Evolutionary conservation across 1,140 invertebrate species (phyloP), one percentile per base, ranked within the genome.

Genomic region (Drosophila yakuba): DNA sequence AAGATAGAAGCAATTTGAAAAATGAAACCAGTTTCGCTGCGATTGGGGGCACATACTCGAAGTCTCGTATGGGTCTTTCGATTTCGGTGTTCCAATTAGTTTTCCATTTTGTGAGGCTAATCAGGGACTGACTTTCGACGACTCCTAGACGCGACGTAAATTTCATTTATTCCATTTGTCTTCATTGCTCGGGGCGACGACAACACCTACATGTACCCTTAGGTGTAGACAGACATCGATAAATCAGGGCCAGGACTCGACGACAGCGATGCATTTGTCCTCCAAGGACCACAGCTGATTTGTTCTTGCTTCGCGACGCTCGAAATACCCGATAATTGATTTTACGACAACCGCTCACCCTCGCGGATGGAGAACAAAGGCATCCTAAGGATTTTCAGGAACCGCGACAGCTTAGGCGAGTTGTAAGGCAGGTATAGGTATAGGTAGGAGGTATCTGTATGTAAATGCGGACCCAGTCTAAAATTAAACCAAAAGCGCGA

Each of bases 311-410:
- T 76, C 73, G 69, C 75, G 62, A 61, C 60, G 67, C 62, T 58
- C 48, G 62, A 88, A 88, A 88, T 88, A 61, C 66, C 64, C 51
- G 54, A 66, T 86, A 84, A 86, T 82, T 81, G 80, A 80, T 88
- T 88, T 67, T 88, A 66, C 71, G 56, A 67, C 62, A 67, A 45
- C 47, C 20, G 28, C 54, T 58, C 59, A 48, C 39, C 36, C 12
- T 17, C 12, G 43, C 10, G 35, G 36, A 28, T 1, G 28, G 14
- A 44, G 5, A 45, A 62, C 41, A 66, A 23, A 60, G 47, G 36
- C 48, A 68, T 76, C 61, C 55, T 59, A 41, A 41, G 32, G 38
- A n/a, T 76, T 76, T 67, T 59, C 43, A 20, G 36, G 54, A 67
- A 67, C 14, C 48, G 73, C 61, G 48, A 36, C 45, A 28, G 72